phyloP scores from a whole-genome alignment of 1,140 invertebrate genomes.

The Trichonephila clavipes region DNA sequence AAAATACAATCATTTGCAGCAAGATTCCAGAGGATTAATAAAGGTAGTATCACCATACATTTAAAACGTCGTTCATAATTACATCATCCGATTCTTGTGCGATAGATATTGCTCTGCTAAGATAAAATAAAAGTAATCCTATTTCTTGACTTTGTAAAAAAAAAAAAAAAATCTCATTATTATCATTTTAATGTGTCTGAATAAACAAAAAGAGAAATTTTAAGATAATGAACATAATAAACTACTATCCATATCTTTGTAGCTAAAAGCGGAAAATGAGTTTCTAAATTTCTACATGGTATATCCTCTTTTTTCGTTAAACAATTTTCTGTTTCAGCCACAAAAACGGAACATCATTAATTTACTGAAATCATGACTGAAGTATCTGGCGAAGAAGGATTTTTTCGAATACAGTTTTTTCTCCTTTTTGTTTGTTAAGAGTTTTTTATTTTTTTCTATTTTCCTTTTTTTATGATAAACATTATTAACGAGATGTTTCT shows the following conservation, averaged over 20 bases:
- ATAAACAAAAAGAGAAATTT: background rate
- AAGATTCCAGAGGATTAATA: no score
- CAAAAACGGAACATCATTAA: background rate
- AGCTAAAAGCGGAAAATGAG: background rate
- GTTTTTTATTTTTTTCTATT: background rate
- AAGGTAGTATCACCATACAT: no score
- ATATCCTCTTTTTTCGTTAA: background rate
- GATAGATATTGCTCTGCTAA: no score
- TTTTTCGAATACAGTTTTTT: background rate
- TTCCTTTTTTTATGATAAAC: background rate
- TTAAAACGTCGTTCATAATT: no score
- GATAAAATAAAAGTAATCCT: no score
- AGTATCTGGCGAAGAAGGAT: background rate
- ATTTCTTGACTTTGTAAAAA: no score
- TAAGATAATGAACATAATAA: background rate
- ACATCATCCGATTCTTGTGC: no score
- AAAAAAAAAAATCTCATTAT: no score
- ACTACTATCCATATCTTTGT: background rate
- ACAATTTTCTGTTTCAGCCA: background rate
- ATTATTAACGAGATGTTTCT: background rate
- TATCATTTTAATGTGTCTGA: no score
- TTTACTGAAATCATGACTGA: background rate
- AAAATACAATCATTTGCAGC: no score
- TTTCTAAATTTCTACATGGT: background rate
- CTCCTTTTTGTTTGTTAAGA: background rate